Conservation (phyloP, 2,888 invertebrate genomes). For the Pseudolycoriella hygida region DNA sequence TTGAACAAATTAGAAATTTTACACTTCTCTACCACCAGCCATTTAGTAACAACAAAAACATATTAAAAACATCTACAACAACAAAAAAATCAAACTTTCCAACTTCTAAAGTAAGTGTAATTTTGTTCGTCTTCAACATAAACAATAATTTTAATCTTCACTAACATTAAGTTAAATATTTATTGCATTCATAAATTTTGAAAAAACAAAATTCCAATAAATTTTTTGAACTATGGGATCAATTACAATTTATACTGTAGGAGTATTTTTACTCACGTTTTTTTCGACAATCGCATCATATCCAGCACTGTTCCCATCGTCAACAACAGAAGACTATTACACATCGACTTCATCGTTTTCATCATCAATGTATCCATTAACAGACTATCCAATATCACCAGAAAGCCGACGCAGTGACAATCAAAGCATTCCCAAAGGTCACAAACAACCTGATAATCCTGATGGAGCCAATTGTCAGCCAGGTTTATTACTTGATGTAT, state of each 20-base stretch:
- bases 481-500: constrained; percentile 76
- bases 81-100: too few species aligned
- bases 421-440: not conserved
- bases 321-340: not conserved
- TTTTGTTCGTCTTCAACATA: too few species aligned
- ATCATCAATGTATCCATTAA: not conserved
- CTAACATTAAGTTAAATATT: too few species aligned
- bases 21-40: too few species aligned
- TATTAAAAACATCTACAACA: too few species aligned
- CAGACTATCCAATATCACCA: not conserved
- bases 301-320: not conserved
- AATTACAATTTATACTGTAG: not conserved
- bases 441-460: constrained; percentile 4
- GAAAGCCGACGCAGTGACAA: not conserved
- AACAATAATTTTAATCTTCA: too few species aligned
- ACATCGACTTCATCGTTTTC: not conserved
- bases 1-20: too few species aligned
- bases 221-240: constrained; percentile 1
- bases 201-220: too few species aligned
- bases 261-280: not conserved
- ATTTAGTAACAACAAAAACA: too few species aligned
- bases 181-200: too few species aligned
- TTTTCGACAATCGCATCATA: not conserved
- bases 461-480: constrained; percentile 42
- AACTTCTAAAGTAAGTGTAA: too few species aligned